A percentile compares a stretch with the other conserved stretches of the same genome.
Evolutionary conservation across 1,140 invertebrate species (phyloP).

Genomic region (Olivierus martensii): DNA sequence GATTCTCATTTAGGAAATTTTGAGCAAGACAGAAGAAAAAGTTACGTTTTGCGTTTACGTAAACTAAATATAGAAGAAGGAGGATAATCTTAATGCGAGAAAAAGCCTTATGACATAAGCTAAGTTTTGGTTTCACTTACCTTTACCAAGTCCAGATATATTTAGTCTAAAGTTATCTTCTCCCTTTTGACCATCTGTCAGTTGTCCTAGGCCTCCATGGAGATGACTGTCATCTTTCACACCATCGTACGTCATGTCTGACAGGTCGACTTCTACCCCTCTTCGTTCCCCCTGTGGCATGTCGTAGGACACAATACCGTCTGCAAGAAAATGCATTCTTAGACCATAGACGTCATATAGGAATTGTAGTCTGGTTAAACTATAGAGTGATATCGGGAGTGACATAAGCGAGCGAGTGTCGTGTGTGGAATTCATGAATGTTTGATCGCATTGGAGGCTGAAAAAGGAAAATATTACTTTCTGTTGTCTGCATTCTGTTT

Average conservation of each 20-base stretch:
- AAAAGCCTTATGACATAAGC: conserved; percentile 18
- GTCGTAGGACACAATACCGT: conserved; percentile 61
- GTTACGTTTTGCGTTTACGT: too few relatives aligned
- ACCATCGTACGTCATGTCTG: conserved; percentile 86
- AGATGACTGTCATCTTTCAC: conserved; percentile 50
- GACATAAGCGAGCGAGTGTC: too few relatives aligned
- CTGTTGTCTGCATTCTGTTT: too few relatives aligned
- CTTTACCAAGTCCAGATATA: conserved; percentile 50
- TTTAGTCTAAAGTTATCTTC: conserved; percentile 63
- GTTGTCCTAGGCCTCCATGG: conserved; percentile 64
- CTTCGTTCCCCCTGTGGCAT: conserved; percentile 67
- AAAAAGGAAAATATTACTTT: too few relatives aligned
- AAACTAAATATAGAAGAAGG: too few relatives aligned
- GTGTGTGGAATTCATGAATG: too few relatives aligned
- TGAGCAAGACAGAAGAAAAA: too few relatives aligned
- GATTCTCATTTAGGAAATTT: too few relatives aligned
- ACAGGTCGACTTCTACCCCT: conserved; percentile 60
- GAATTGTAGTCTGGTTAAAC: too few relatives aligned
- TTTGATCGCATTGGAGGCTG: too few relatives aligned
- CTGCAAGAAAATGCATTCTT: conserved; percentile 33
- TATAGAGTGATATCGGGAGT: too few relatives aligned
- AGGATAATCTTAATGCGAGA: too few relatives aligned
- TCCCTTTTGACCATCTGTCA: conserved; percentile 68
- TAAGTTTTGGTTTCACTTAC: conserved; percentile 35
- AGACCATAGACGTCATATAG: neutral